Conservation (phyloP, 1,140 invertebrate genomes). For the Anastatus disparis region DNA sequence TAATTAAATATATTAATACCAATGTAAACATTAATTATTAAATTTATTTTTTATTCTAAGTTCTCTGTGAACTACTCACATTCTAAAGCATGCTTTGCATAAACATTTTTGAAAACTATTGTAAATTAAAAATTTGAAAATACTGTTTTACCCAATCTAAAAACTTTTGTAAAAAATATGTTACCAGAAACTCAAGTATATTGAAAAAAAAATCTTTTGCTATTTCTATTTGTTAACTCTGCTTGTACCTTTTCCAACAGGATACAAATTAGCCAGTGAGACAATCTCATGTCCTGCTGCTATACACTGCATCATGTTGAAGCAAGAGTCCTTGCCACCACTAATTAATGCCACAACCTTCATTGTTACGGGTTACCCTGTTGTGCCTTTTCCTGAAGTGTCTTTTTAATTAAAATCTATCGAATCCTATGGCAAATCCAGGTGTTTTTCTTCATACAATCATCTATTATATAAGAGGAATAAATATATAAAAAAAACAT, state of each 20-base stretch:
- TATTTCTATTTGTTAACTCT: not conserved
- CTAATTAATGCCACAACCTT: slow-evolving; percentile 90
- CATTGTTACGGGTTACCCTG: slow-evolving; percentile 70
- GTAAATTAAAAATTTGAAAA: too few relatives aligned
- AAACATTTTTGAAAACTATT: too few relatives aligned
- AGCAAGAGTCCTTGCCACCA: slow-evolving; percentile 99
- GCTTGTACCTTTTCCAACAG: slow-evolving; percentile 82
- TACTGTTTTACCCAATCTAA: too few relatives aligned
- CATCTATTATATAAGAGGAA: slow-evolving; percentile 55
- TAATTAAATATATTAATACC: not conserved
- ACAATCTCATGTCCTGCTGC: slow-evolving; percentile 96
- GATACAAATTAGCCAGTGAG: slow-evolving; percentile 94
- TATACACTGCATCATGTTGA: slow-evolving; percentile 98
- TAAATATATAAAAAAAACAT: slow-evolving; percentile 27
- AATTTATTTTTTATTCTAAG: not conserved
- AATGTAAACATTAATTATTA: not conserved
- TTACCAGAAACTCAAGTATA: too few relatives aligned
- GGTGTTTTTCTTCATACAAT: slow-evolving; percentile 47
- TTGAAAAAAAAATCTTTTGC: too few relatives aligned
- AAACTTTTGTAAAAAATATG: too few relatives aligned
- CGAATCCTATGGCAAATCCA: slow-evolving; percentile 43
- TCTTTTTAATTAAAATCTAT: slow-evolving; percentile 16
- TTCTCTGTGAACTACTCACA: too few relatives aligned
- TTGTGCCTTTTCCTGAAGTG: not conserved
- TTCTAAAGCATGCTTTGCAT: too few relatives aligned